Evolutionary conservation across 2,888 invertebrate species (phyloP), one percentile per base, ranked within the genome.

Genomic region (Brassicogethes aeneus): DNA sequence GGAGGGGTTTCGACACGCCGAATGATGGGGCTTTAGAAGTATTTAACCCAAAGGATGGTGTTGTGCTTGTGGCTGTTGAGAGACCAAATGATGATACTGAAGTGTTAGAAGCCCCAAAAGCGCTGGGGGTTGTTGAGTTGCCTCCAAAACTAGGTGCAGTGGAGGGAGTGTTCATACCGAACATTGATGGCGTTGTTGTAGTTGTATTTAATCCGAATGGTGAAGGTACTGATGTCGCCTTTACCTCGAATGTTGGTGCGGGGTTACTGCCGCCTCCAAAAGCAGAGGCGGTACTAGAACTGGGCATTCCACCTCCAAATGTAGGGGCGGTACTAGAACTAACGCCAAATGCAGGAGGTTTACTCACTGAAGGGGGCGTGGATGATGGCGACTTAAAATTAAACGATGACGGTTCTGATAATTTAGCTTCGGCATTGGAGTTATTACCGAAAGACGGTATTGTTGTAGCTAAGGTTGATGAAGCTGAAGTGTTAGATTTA

Each of bases 31-130:
- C 10, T 13, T 39, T 31, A 14, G 40, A 32, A 15, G 37, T 42
- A 36, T 2, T 34, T 15, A 36, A 36, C 15, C 37, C 35, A 37
- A 42, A 45, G 2, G 40, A 14, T 32, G 44, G 15, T 14, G 38
- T 29, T 37, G 37, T n/a, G n/a, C n/a, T n/a, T 13, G 40, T 23
- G 15, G 44, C 38, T 23, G 43, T 42, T n/a, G 33, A 5, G 8
- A 36, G 23, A 17, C 2, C 17, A 5, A 34, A 14, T 8, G 29
- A 23, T 17, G 44, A 12, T n/a, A n/a, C n/a, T 10, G 44, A 16
- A 12, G 37, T 37, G 17, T 31, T 44, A 3, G 41, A 17, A 32
- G 30, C 34, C 14, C 47, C 50, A 42, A 49, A 49, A 13, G 30
- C 32, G 12, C 15, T 41, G 14, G 32, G 7, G 14, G 8, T 12